Evolutionary conservation across 1,140 invertebrate species (phyloP).

Genomic region (Ooceraea biroi): DNA sequence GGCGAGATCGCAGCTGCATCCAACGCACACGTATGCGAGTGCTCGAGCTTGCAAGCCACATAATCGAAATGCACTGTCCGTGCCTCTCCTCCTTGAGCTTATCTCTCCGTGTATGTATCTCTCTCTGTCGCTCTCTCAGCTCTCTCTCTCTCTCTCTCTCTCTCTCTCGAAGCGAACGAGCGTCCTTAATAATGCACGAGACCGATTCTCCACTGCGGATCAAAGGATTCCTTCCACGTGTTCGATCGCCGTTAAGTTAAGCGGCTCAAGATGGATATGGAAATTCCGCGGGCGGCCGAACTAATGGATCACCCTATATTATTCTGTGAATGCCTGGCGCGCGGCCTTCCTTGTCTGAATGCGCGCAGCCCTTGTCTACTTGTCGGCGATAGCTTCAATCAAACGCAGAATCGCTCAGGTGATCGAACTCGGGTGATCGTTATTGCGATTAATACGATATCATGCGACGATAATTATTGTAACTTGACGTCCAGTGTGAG

Average conservation of each 20-base stretch:
- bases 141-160: background rate
- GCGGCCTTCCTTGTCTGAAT: slow-evolving; percentile 22
- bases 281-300: slow-evolving; percentile 64
- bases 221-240: slow-evolving; percentile 52
- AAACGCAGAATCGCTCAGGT: background rate
- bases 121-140: background rate
- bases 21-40: slow-evolving; percentile 23
- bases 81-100: slow-evolving; percentile 10
- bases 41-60: slow-evolving; percentile 23
- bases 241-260: slow-evolving; percentile 65
- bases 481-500: too few relatives aligned
- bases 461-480: background rate
- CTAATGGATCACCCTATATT: slow-evolving; percentile 47
- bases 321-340: slow-evolving; percentile 23
- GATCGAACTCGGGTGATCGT: slow-evolving; percentile 16
- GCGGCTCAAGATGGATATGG: slow-evolving; percentile 65
- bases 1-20: slow-evolving; percentile 15
- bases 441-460: slow-evolving; percentile 4
- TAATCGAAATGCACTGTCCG: slow-evolving; percentile 60
- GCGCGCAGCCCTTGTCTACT: slow-evolving; percentile 44
- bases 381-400: slow-evolving; percentile 24
- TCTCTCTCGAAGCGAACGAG: slow-evolving; percentile 39
- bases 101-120: background rate
- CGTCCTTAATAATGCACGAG: slow-evolving; percentile 73
- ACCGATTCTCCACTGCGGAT: slow-evolving; percentile 60